Conservation (phyloP, 2,797 vertebrate species). For the Sebastes hubbsi region DNA sequence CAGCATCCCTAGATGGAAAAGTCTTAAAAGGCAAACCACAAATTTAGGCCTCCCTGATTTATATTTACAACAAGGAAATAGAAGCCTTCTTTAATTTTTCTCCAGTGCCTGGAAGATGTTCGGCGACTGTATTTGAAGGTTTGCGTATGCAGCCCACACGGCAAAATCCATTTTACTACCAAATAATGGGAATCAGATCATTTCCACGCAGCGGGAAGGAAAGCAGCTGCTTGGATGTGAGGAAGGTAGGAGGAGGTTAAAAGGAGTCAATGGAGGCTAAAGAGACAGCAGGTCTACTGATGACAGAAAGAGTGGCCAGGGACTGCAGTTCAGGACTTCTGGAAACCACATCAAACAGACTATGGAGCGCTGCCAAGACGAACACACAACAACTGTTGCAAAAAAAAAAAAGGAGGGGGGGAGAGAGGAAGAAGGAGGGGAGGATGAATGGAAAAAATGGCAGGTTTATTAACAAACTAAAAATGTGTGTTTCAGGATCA, state of each 20-base stretch:
- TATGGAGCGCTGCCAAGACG: slow-evolving; percentile 83
- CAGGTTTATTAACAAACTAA: slow-evolving; percentile 47
- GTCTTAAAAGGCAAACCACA: slow-evolving; percentile 43
- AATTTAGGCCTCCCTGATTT: slow-evolving; percentile 37
- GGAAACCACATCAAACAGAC: slow-evolving; percentile 88
- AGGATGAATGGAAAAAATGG: slow-evolving; percentile 36
- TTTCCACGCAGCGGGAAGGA: slow-evolving; percentile 71
- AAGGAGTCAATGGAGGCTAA: slow-evolving; percentile 88
- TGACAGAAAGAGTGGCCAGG: slow-evolving; percentile 84
- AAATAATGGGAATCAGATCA: slow-evolving; percentile 78
- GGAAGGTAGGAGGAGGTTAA: slow-evolving; percentile 85
- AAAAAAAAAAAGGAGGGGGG: slow-evolving; percentile 25
- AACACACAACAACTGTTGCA: slow-evolving; percentile 84
- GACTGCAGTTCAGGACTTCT: slow-evolving; percentile 84
- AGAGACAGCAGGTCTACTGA: slow-evolving; percentile 88
- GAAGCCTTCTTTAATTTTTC: slow-evolving; percentile 40
- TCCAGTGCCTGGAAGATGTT: slow-evolving; percentile 36
- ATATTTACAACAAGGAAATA: slow-evolving; percentile 52
- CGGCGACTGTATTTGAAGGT: slow-evolving; percentile 13
- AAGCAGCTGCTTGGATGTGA: slow-evolving; percentile 82
- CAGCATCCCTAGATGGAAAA: too few relatives aligned
- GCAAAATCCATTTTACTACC: slow-evolving; percentile 59
- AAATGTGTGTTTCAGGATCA: background rate
- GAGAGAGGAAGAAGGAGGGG: background rate
- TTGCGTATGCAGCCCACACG: slow-evolving; percentile 56